Base-by-base conservation (phyloP, 2,113 vertebrate genomes). In the Pygoscelis adeliae region DNA sequence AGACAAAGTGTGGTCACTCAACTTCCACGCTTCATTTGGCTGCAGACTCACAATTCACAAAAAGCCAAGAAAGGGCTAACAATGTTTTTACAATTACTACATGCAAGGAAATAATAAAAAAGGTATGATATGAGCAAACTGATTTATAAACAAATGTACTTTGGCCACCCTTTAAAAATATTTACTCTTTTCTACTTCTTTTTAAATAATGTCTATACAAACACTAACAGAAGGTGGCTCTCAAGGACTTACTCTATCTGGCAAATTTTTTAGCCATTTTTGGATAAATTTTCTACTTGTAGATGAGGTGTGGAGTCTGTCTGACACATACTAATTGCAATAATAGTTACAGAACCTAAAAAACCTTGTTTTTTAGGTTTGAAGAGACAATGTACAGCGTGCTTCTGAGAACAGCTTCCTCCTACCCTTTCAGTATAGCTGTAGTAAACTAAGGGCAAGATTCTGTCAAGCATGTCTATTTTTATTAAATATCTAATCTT, bases 401-500 rank as follows among this genome's bases (percentile, higher is more conserved):
- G 20, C 23, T 53, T 87, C 49, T 81, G 18, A 44, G 25, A 78
- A 36, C 13, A 83, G 16, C 21, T 91, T 90, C 46, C 23, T 85
- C 52, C 63, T 86, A 55, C 19, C 20, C 50, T 83, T 81, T 88
- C 55, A 34, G 82, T 15, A 59, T 18, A 90, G n/a, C 18, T 87
- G 82, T 83, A 86, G 59, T 78, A 92, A 86, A 65, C n/a, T 38
- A 89, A 86, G 26, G 30, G 29, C 29, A 78, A 62, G 38, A 30
- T 81, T 93, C 80, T 92, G 55, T 90, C 55, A 77, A 85, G 79
- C 66, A 40, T 87, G 63, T 88, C 79, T 90, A 13, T 81, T 93
- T 92, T 90, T 95, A 92, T 90, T 90, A 94, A 96, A 87, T 95
- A 81, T 61, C 55, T 93, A 89, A 92, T 94, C 88, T 91, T 67